Conservation (phyloP, 2,888 invertebrate species). For the Craniophora ligustri region DNA sequence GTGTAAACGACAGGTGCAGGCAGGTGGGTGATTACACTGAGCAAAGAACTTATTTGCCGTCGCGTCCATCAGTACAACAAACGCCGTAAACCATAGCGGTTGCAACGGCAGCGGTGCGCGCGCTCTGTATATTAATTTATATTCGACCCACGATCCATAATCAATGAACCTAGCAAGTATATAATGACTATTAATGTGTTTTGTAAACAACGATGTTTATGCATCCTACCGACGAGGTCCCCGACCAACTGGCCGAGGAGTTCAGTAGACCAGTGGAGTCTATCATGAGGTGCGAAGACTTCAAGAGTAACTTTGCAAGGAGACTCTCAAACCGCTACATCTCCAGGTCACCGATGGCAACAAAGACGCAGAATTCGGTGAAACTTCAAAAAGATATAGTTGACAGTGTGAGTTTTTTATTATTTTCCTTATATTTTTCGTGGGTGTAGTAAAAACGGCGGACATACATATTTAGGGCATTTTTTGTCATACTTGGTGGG, state of each 20-base stretch:
- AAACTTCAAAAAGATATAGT: constrained; percentile 63
- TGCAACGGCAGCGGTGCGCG: constrained; percentile 47
- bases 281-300: constrained; percentile 85
- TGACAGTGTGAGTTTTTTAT: constrained; percentile 70
- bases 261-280: constrained; percentile 82
- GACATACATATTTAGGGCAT: not conserved
- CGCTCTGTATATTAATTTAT: constrained; percentile 54
- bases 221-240: constrained; percentile 60
- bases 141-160: constrained; percentile 48
- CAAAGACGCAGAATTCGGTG: constrained; percentile 66
- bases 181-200: constrained; percentile 61
- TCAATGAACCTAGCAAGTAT: constrained; percentile 61
- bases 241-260: constrained; percentile 68
- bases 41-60: no score
- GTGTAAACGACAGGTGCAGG: constrained; percentile 41
- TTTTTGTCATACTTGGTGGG: constrained; percentile 1
- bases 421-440: not conserved
- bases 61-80: constrained; percentile 31
- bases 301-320: constrained; percentile 85
- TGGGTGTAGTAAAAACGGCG: not conserved
- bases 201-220: constrained; percentile 70
- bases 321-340: constrained; percentile 82
- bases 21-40: constrained; percentile 45
- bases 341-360: constrained; percentile 66
- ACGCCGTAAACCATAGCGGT: constrained; percentile 55